Evolutionary conservation across 2,113 vertebrate genomes (phyloP).

Genomic region (Phrynosoma platyrhinos): DNA sequence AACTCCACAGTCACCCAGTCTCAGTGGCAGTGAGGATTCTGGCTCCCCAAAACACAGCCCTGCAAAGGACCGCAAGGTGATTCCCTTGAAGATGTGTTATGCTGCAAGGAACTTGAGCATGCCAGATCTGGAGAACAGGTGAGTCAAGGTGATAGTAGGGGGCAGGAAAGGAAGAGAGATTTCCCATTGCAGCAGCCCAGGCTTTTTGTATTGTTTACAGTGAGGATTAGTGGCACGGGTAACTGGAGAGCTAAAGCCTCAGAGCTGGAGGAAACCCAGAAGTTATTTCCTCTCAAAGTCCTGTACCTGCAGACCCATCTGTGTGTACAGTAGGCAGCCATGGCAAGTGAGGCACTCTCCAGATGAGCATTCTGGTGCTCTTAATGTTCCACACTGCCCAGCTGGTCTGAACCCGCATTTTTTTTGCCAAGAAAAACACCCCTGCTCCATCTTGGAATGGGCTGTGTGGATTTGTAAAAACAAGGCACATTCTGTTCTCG

Average conservation of each 20-base stretch:
- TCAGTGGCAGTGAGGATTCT: slow-evolving; percentile 89
- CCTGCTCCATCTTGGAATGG: background rate
- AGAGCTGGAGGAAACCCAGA: background rate
- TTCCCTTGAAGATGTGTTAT: slow-evolving; percentile 96
- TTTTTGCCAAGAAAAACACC: background rate
- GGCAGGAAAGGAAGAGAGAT: background rate
- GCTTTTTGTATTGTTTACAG: background rate
- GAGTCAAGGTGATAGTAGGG: slow-evolving; percentile 38
- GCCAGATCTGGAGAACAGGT: slow-evolving; percentile 97
- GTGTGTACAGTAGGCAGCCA: background rate
- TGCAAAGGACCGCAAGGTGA: slow-evolving; percentile 89
- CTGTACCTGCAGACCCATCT: background rate
- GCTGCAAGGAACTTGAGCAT: slow-evolving; percentile 95
- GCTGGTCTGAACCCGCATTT: background rate
- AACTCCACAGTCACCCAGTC: slow-evolving; percentile 84
- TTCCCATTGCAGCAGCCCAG: background rate
- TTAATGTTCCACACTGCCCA: too few species aligned
- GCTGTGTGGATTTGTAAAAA: background rate
- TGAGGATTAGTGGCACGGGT: background rate
- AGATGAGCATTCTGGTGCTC: background rate
- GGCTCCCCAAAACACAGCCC: slow-evolving; percentile 86
- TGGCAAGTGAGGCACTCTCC: too few species aligned
- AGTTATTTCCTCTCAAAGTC: too few species aligned
- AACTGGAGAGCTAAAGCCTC: background rate
- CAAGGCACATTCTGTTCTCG: background rate